Base-by-base conservation (phyloP, 2,113 vertebrate genomes). In the Stigmatopora nigra region DNA sequence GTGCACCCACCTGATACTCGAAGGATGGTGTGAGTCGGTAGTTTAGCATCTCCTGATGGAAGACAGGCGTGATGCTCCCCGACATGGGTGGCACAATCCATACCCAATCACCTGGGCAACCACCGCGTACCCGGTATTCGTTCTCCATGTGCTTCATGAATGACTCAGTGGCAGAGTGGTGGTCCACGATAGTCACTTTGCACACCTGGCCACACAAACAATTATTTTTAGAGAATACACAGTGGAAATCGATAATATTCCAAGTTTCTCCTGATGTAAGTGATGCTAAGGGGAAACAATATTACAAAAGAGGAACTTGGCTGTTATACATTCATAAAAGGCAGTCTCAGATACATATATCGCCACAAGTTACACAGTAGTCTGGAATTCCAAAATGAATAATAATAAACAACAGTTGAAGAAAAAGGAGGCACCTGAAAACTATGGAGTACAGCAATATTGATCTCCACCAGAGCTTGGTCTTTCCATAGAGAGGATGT, bases 71-170 rank as follows among this genome's bases (percentile, higher is more conserved):
- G 88, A 99, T 94, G 67, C 95, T 98, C 75, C 96, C 93, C 0
- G 97, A 99, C 97, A 99, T 98, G 3, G 97, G 95, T 0, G 97
- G 97, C 16, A 99, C 94, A 0, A 99, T 97, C 97, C 97, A 99
- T 17, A 98, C 97, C 97, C 97, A 99, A 88, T 99, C 97, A 0
- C 94, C 95, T 0, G 97, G 97, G 46, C 96, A 99, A 44, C 97
- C 97, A 0, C 97, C 97, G 1, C 97, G 92, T 78, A 95, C 94
- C 1, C 93, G 88, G 66, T 92, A 94, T 69, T 99, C 97, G 0
- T 98, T 98, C 82, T 99, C 96, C 96, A 99, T 96, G 91, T 99
- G 97, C 82, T 98, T 99, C 84, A 99, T 97, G 72, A 99, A 99
- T 78, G 97, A 99, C 84, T 99, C 97, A 0, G 97, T 97, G 78